These are phyloP conservation scores for Drosophila albomicans DNA, from an alignment of 1,140 invertebrate genomes.

Conservation along the genomic window DNA sequence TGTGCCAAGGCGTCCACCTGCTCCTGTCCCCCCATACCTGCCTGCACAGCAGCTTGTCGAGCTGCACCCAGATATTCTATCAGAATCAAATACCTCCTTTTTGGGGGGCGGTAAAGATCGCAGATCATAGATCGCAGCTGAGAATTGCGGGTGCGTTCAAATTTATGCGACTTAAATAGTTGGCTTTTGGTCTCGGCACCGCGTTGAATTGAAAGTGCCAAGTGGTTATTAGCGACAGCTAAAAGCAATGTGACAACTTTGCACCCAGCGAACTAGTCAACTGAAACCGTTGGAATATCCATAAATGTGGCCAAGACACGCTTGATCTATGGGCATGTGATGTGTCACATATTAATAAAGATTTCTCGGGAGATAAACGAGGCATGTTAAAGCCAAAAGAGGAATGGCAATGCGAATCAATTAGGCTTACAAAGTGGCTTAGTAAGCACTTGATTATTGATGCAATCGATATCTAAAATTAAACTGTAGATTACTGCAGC, in stretches of 20 bases:
- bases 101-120: neutral
- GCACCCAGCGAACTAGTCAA: slow-evolving; percentile 1
- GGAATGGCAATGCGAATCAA: neutral
- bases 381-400: neutral
- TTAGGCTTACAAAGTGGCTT: slow-evolving; percentile 1
- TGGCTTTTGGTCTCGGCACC: slow-evolving; percentile 19
- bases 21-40: neutral
- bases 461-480: neutral
- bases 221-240: slow-evolving; percentile 30
- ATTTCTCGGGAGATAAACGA: neutral
- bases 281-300: neutral
- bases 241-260: slow-evolving; percentile 31
- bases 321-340: neutral
- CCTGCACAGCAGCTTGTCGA: slow-evolving; percentile 10
- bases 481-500: neutral
- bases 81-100: slow-evolving; percentile 10
- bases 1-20: slow-evolving; percentile 64
- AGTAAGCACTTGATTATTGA: neutral
- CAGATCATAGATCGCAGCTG: slow-evolving; percentile 9
- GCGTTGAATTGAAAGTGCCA: slow-evolving; percentile 34
- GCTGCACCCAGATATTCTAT: slow-evolving; percentile 40
- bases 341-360: slow-evolving; percentile 11
- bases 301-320: slow-evolving; percentile 3
- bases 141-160: slow-evolving; percentile 47
- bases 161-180: slow-evolving; percentile 10